Evolutionary conservation across 2,797 vertebrate species (phyloP), one percentile per base, ranked within the genome.

Genomic region (Galago senegalensis): DNA sequence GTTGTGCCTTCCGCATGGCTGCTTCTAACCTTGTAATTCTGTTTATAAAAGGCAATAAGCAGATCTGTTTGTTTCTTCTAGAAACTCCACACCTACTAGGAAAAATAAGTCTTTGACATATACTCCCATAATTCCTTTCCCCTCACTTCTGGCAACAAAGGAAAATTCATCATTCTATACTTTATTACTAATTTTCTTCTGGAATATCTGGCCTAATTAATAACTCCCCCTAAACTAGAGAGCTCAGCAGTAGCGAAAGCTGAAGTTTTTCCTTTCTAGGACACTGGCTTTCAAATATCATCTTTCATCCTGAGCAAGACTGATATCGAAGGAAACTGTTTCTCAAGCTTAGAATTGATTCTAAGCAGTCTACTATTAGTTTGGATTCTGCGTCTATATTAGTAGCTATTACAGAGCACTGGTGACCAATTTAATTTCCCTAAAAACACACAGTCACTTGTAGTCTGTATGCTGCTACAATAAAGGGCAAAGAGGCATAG

Each of bases 1-100:
- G 79, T 43, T 96, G 95, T 25, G 96, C 98, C 93, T 99, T 98
- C 88, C 99, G 98, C 75, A 99, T 93, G 67, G 95, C 98, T 90
- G 97, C 98, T 97, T 99, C 99, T 91, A 99, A 96, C 73, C 99
- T 99, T 49, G 80, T 87, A 95, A 98, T 97, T 96, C 98, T 98
- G 98, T 97, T 98, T 99, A 92, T 99, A 99, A 98, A 99, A 99
- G 23, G 97, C 95, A 0, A 98, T 97, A 53, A 99, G 98, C 82
- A 98, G 98, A 91, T 99, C 98, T 95, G 98, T 99, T 98, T 99
- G 99, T 67, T 97, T 98, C 89, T 95, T 98, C 97, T 99, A 99
- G 97, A 99, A 99, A 91, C 93, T 86, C 27, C 99, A 99, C 91
- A 99, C 99, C 99, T 99, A 97, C 70, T 60, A 96, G 79, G n/a